Evolutionary conservation across 2,113 vertebrate genomes (phyloP), one percentile per base, ranked within the genome.

Genomic region (Xenopus laevis): DNA sequence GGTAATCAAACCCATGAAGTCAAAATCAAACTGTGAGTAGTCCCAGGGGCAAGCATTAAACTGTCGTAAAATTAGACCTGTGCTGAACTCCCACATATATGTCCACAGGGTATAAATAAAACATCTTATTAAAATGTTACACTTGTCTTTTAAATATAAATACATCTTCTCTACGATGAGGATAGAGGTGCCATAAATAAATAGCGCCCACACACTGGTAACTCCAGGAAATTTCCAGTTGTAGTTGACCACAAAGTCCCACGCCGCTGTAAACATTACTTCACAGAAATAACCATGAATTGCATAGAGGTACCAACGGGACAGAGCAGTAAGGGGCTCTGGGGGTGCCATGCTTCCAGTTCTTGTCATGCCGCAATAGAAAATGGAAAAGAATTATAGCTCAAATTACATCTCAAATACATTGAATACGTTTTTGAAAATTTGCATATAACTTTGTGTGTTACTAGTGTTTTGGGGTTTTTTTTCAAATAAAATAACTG

Each of bases 261-360:
- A 99, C 79, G 96, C 94, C 0, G 96, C 97, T 0, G 97, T 99
- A 89, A 99, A 99, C 96, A 99, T 98, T 82, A 99, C 97, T 88
- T 99, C 97, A 61, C 97, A 99, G 89, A 99, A 98, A 84, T 98
- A 99, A 81, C 97, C 97, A 0, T 98, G 97, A 87, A 99, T 99
- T 84, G 97, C 97, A 0, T 99, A 99, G 61, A 99, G 93, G 87
- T 99, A 99, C 97, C 97, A 99, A 72, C 97, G 96, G 1, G 95
- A 98, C 79, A 96, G 92, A 1, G 91, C 88, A 0, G 95, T 95
- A 83, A 99, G 89, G n/a, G 95, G 97, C 71, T 96, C 92, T 0
- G 95, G 91, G 0, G 91, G 84, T 68, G 91, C 86, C 70, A 89
- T 87, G 73, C 83, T 79, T 80, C 87, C 33, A 23, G 47, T 50